Evolutionary conservation across 2,888 invertebrate species (phyloP).

Genomic region (Vesta saturnalis): DNA sequence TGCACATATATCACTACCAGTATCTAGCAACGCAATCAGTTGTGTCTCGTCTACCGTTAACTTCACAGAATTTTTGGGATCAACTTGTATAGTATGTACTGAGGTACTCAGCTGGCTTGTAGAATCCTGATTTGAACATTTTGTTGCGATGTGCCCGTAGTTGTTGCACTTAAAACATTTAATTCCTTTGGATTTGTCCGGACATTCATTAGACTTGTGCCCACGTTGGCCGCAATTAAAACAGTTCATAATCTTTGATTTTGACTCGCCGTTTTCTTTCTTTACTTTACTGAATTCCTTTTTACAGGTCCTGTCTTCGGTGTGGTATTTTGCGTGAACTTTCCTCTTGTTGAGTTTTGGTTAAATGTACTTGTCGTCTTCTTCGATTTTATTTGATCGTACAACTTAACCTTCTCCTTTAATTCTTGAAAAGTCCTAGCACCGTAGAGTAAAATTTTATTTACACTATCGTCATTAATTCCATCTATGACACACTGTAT

Average conservation of each 20-base stretch:
- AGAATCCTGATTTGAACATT: too few relatives aligned
- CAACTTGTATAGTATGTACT: too few relatives aligned
- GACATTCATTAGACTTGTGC: neutral
- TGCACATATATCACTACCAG: too few relatives aligned
- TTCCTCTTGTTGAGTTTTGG: neutral
- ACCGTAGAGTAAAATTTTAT: slow-evolving; percentile 46
- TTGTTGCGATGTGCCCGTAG: neutral
- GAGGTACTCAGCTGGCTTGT: too few relatives aligned
- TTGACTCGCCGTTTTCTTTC: neutral
- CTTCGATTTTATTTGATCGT: slow-evolving; percentile 18
- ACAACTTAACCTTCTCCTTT: slow-evolving; percentile 40
- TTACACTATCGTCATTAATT: slow-evolving; percentile 45
- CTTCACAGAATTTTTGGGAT: too few relatives aligned
- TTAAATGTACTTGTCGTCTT: neutral
- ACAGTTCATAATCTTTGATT: neutral
- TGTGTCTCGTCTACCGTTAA: too few relatives aligned
- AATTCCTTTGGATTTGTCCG: neutral
- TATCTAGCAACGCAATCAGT: too few relatives aligned
- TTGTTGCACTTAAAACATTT: neutral
- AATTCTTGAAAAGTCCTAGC: slow-evolving; percentile 38
- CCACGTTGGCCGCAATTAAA: neutral
- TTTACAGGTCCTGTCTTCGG: neutral
- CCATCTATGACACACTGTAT: slow-evolving; percentile 59
- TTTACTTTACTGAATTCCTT: too few relatives aligned
- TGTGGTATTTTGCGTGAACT: neutral